A percentile compares a stretch with the other conserved stretches of the same genome.
Evolutionary conservation across 2,888 invertebrate species (phyloP).

Genomic region (Antheraea yamamai): DNA sequence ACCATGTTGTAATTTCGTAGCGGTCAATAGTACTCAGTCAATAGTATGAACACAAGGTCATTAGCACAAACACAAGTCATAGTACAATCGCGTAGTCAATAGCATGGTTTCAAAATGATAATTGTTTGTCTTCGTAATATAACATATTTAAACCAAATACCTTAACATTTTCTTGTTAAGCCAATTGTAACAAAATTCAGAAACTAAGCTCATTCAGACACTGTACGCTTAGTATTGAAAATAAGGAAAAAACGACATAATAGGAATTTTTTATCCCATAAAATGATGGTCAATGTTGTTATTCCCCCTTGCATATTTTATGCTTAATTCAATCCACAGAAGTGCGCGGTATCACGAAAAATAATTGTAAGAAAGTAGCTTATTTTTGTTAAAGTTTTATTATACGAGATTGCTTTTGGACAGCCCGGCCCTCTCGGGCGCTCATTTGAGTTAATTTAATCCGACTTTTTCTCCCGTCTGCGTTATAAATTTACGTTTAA

Average conservation of each 20-base stretch:
- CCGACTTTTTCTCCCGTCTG: neutral
- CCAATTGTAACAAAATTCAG: neutral
- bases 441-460: neutral
- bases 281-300: neutral
- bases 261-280: neutral
- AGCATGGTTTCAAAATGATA: too few species aligned
- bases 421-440: neutral
- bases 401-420: slow-evolving; percentile 6
- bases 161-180: too few species aligned
- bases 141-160: too few species aligned
- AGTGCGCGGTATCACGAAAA: neutral
- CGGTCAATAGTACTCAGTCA: too few species aligned
- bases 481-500: too few species aligned
- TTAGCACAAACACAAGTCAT: too few species aligned
- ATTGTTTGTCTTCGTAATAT: too few species aligned
- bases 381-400: slow-evolving; percentile 18
- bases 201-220: neutral
- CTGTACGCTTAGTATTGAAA: neutral
- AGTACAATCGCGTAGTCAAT: too few species aligned
- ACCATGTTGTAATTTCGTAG: too few species aligned
- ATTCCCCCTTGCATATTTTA: neutral
- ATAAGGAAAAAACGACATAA: neutral
- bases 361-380: slow-evolving; percentile 16
- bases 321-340: neutral
- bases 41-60: too few species aligned